Evolutionary conservation across 2,797 vertebrate genomes (phyloP).

Genomic region (Sebastes jordani): DNA sequence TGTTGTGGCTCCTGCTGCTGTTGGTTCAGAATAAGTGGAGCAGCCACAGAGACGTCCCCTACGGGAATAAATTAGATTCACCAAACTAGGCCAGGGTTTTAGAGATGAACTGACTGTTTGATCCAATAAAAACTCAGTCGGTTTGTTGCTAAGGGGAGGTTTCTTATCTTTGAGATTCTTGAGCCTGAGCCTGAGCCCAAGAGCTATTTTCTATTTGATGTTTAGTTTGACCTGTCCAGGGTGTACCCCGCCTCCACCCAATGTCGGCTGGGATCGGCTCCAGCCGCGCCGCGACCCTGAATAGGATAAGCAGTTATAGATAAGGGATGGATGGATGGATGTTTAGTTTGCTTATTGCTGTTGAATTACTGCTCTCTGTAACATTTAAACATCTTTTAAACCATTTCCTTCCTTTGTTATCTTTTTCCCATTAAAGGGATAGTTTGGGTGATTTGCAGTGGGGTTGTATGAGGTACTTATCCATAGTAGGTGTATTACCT

Average conservation of each 20-base stretch:
- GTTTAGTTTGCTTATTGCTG: slow-evolving; percentile 4
- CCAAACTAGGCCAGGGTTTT: slow-evolving; percentile 68
- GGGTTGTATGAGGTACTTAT: too few species aligned
- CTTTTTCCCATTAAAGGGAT: not conserved
- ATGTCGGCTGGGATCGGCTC: too few species aligned
- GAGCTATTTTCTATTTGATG: not conserved
- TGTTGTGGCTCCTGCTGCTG: slow-evolving; percentile 22
- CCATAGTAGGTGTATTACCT: too few species aligned
- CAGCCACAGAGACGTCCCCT: slow-evolving; percentile 47
- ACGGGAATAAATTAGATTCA: slow-evolving; percentile 59
- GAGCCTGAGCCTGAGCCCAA: slow-evolving; percentile 1
- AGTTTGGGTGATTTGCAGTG: too few species aligned
- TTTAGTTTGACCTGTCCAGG: not conserved
- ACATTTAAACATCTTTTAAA: not conserved
- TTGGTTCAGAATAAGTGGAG: slow-evolving; percentile 61
- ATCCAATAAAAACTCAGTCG: slow-evolving; percentile 40
- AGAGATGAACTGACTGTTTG: slow-evolving; percentile 44
- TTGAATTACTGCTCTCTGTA: not conserved
- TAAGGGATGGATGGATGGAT: too few species aligned
- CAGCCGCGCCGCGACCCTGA: too few species aligned
- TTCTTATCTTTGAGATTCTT: slow-evolving; percentile 4
- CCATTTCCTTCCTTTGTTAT: not conserved
- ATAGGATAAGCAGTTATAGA: too few species aligned
- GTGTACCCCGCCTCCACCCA: too few species aligned
- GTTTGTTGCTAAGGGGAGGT: slow-evolving; percentile 40